A percentile compares a stretch with the other conserved stretches of the same genome.
phyloP scores from a whole-genome alignment of 1,140 invertebrate species.

The Battus philenor region DNA sequence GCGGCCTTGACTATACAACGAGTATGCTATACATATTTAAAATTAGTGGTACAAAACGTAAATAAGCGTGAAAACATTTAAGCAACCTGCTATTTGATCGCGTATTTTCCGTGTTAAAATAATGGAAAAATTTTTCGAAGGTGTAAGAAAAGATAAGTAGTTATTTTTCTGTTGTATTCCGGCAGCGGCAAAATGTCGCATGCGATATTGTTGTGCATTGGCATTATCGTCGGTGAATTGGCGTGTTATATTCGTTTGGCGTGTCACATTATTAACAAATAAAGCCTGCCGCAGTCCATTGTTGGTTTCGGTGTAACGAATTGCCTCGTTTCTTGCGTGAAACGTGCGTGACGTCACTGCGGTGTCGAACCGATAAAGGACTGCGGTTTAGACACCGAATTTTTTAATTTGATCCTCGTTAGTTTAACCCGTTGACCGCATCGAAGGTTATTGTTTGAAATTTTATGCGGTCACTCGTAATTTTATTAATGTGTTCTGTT shows the following conservation, averaged over 20 bases:
- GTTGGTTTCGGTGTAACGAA: slow-evolving; percentile 44
- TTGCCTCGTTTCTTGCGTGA: slow-evolving; percentile 47
- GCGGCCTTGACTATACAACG: no score
- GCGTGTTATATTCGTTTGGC: slow-evolving; percentile 51
- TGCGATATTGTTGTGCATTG: slow-evolving; percentile 26
- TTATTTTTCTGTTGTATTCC: slow-evolving; percentile 1
- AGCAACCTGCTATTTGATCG: no score
- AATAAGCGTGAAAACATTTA: no score
- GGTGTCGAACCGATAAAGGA: slow-evolving; percentile 31
- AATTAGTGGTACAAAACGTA: no score
- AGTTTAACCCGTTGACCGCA: slow-evolving; percentile 31
- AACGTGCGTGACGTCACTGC: slow-evolving; percentile 30
- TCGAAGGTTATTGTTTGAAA: slow-evolving; percentile 31
- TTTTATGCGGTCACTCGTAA: slow-evolving; percentile 22
- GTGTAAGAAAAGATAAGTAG: no score
- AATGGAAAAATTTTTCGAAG: no score
- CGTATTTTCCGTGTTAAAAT: no score
- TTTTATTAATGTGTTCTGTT: slow-evolving; percentile 10
- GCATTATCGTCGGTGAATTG: slow-evolving; percentile 44
- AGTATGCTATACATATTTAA: no score
- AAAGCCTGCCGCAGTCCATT: slow-evolving; percentile 53
- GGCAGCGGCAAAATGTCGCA: slow-evolving; percentile 4
- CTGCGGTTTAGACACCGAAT: slow-evolving; percentile 44
- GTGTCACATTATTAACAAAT: slow-evolving; percentile 60
- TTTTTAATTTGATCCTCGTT: slow-evolving; percentile 55